A percentile compares a stretch with the other conserved stretches of the same genome.
Evolutionary conservation across 1,140 invertebrate species (phyloP).

Genomic region (Drosophila micromelanica): DNA sequence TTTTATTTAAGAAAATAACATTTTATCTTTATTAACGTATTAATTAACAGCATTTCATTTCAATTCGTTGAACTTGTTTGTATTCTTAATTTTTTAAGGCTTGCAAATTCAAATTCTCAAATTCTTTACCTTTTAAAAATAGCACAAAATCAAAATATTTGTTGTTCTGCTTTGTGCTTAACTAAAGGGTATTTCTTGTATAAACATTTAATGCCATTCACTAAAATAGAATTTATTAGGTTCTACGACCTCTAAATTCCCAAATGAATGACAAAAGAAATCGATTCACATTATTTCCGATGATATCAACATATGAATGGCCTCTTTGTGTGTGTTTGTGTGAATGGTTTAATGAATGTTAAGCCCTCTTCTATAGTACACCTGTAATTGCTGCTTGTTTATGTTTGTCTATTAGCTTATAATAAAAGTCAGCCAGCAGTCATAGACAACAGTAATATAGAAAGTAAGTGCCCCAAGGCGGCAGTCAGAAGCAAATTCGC

Average conservation of each 20-base stretch:
- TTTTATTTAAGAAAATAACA: too few species aligned
- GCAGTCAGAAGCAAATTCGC: conserved; percentile 62
- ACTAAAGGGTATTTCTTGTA: conserved; percentile 7
- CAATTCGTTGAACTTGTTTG: background rate
- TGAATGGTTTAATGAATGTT: conserved; percentile 30
- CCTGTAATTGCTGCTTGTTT: conserved; percentile 34
- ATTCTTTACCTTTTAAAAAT: conserved; percentile 5
- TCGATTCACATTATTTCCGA: conserved; percentile 36
- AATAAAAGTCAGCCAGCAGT: conserved; percentile 32
- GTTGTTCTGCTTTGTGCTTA: background rate
- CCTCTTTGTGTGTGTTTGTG: conserved; percentile 29
- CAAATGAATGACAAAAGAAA: conserved; percentile 29
- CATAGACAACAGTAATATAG: conserved; percentile 22
- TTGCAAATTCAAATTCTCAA: background rate
- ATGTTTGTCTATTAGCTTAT: conserved; percentile 52
- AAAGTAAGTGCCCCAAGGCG: conserved; percentile 38
- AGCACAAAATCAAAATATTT: conserved; percentile 13
- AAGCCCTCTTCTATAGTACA: conserved; percentile 10
- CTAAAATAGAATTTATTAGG: conserved; percentile 37
- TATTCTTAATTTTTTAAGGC: background rate
- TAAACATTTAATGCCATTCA: conserved; percentile 5
- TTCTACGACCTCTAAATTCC: conserved; percentile 36
- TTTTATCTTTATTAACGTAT: too few species aligned
- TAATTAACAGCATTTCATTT: too few species aligned
- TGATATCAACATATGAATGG: conserved; percentile 60